Evolutionary conservation across 2,113 vertebrate species (phyloP).

Genomic region (Leptobrachium leishanense): DNA sequence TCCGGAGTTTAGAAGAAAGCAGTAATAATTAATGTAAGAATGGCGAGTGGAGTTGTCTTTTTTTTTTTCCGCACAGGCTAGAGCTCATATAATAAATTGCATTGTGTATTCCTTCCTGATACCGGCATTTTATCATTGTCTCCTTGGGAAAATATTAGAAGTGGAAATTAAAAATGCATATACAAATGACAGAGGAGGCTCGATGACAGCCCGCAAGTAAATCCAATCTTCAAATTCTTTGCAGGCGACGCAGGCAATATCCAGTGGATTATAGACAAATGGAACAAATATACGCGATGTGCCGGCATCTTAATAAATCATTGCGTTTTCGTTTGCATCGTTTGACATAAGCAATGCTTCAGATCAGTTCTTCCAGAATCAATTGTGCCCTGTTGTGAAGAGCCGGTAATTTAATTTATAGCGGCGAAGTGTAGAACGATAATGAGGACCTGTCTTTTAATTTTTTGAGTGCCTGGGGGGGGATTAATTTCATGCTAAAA

Average conservation of each 20-base stretch:
- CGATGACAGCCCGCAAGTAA: conserved; percentile 10
- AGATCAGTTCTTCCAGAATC: not conserved
- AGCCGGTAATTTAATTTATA: not conserved
- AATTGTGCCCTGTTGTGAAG: not conserved
- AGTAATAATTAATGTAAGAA: conserved; percentile 17
- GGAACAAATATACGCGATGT: not conserved
- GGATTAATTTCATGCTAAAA: not conserved
- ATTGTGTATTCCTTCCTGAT: conserved; percentile 3
- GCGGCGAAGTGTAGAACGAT: not conserved
- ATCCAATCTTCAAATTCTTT: conserved; percentile 5
- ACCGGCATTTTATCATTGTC: conserved; percentile 31
- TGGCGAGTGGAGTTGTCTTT: not conserved
- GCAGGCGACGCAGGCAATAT: conserved; percentile 3
- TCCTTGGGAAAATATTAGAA: conserved; percentile 44
- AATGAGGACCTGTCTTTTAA: not conserved
- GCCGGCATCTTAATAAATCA: not conserved
- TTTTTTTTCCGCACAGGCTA: not conserved
- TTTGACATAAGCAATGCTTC: not conserved
- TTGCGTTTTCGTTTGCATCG: not conserved
- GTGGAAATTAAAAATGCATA: conserved; percentile 42
- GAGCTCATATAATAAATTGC: conserved; percentile 23
- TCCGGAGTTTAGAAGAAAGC: conserved; percentile 2
- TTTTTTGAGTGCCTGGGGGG: not conserved
- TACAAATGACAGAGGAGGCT: conserved; percentile 24
- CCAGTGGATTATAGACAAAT: conserved; percentile 1